Evolutionary conservation across 1,140 invertebrate species (phyloP).

Genomic region (Leptopilina clavipes): DNA sequence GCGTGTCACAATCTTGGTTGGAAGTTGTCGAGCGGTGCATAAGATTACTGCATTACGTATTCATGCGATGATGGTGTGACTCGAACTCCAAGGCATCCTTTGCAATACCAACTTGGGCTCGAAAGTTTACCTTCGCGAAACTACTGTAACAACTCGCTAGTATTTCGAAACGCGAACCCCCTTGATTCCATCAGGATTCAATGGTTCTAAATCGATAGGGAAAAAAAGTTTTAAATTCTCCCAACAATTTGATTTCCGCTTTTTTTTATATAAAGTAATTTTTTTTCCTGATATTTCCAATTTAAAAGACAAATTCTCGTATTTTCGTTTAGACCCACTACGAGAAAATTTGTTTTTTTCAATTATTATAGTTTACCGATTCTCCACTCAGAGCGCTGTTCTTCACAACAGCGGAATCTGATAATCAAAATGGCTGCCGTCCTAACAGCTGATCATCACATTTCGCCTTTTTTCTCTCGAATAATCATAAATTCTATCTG

Average conservation of each 20-base stretch:
- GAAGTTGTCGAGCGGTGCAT: constrained; percentile 6
- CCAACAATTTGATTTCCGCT: not conserved
- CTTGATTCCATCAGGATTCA: not conserved
- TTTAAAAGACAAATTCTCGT: too few relatives aligned
- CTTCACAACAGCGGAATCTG: too few relatives aligned
- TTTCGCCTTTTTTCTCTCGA: too few relatives aligned
- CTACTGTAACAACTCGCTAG: constrained; percentile 1
- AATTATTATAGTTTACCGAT: too few relatives aligned
- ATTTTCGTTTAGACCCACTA: too few relatives aligned
- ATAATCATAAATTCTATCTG: not conserved
- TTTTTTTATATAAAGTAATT: not conserved
- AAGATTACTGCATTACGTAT: constrained; percentile 24
- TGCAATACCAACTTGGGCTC: constrained; percentile 9
- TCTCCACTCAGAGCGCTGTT: too few relatives aligned
- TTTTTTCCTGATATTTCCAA: not conserved
- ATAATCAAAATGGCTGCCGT: too few relatives aligned
- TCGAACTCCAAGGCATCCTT: not conserved
- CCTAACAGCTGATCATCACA: too few relatives aligned
- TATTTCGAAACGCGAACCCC: not conserved
- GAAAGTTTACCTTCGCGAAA: constrained; percentile 22
- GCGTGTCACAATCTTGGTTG: constrained; percentile 12
- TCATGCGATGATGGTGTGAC: constrained; percentile 25
- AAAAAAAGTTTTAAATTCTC: not conserved
- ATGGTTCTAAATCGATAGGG: not conserved
- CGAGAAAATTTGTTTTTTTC: too few relatives aligned